Evolutionary conservation across 2,888 invertebrate species (phyloP).

Genomic region (Hemistola chrysoprasaria): DNA sequence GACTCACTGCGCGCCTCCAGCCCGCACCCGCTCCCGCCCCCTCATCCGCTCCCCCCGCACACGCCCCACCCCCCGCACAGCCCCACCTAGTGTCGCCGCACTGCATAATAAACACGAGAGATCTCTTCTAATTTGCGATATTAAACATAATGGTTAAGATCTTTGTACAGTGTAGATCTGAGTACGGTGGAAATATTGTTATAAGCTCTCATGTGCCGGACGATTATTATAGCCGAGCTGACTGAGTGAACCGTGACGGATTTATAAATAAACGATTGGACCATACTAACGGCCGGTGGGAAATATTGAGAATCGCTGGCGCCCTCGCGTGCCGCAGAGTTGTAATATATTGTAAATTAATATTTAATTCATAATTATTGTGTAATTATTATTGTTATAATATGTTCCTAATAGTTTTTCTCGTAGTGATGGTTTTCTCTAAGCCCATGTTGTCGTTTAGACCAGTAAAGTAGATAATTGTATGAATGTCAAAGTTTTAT

Average conservation of each 20-base stretch:
- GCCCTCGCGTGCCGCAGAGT: conserved; percentile 19
- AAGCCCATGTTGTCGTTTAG: conserved; percentile 46
- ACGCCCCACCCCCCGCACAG: conserved; percentile 71
- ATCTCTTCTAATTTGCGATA: conserved; percentile 49
- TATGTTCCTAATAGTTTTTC: conserved; percentile 79
- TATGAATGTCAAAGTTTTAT: conserved; percentile 23
- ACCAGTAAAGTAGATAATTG: conserved; percentile 23
- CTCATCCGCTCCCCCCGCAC: conserved; percentile 60
- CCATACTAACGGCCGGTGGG: background rate
- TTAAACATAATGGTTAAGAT: background rate
- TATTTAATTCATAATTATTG: conserved; percentile 63
- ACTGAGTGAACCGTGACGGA: conserved; percentile 3
- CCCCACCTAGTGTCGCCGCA: conserved; percentile 64
- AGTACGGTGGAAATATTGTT: too few species aligned
- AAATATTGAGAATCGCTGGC: conserved; percentile 1
- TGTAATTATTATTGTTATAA: conserved; percentile 72
- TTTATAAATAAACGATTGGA: conserved; percentile 1
- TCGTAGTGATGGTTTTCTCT: conserved; percentile 61
- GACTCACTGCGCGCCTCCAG: conserved; percentile 82
- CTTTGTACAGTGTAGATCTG: conserved; percentile 1
- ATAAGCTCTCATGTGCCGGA: too few species aligned
- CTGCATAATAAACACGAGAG: conserved; percentile 20
- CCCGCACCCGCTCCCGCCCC: conserved; percentile 55
- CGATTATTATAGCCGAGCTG: background rate
- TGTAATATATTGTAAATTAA: conserved; percentile 65